These are phyloP conservation scores for Euzetes globulus DNA, from an alignment of 2,888 invertebrate species.

Conservation along the genomic window DNA sequence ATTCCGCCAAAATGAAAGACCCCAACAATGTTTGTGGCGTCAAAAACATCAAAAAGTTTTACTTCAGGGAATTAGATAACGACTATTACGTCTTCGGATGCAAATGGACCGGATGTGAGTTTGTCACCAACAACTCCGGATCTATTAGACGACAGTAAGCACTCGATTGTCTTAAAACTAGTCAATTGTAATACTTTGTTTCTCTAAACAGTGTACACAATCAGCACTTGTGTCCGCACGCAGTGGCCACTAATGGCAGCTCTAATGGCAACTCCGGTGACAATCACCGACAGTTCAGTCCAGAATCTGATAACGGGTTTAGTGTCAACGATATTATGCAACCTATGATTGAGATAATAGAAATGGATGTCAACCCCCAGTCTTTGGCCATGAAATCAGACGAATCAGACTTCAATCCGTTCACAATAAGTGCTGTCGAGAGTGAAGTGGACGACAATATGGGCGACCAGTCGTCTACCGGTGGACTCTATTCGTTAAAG, in stretches of 20 bases:
- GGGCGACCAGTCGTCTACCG: not conserved
- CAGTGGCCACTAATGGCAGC: slow-evolving; percentile 16
- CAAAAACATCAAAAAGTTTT: slow-evolving; percentile 30
- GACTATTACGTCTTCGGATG: slow-evolving; percentile 33
- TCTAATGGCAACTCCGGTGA: not conserved
- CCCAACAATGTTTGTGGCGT: slow-evolving; percentile 31
- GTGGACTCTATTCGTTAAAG: slow-evolving; percentile 31
- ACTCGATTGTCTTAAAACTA: not conserved
- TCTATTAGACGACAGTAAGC: slow-evolving; percentile 21
- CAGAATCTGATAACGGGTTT: not conserved
- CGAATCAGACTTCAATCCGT: not conserved
- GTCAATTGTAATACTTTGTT: not conserved
- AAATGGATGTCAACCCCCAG: slow-evolving; percentile 8
- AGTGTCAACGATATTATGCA: not conserved
- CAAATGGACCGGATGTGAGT: slow-evolving; percentile 30
- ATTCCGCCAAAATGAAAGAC: slow-evolving; percentile 29
- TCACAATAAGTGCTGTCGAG: not conserved
- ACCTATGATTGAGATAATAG: slow-evolving; percentile 19
- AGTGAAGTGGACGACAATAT: not conserved
- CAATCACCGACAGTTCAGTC: not conserved
- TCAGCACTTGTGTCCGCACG: slow-evolving; percentile 32
- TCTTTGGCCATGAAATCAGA: not conserved
- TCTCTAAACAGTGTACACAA: slow-evolving; percentile 24
- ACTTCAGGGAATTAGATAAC: slow-evolving; percentile 22
- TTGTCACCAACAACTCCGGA: slow-evolving; percentile 33